These are phyloP conservation scores for Diploscapter pachys DNA, from an alignment of 1,140 invertebrate genomes.

Conservation along the genomic window DNA sequence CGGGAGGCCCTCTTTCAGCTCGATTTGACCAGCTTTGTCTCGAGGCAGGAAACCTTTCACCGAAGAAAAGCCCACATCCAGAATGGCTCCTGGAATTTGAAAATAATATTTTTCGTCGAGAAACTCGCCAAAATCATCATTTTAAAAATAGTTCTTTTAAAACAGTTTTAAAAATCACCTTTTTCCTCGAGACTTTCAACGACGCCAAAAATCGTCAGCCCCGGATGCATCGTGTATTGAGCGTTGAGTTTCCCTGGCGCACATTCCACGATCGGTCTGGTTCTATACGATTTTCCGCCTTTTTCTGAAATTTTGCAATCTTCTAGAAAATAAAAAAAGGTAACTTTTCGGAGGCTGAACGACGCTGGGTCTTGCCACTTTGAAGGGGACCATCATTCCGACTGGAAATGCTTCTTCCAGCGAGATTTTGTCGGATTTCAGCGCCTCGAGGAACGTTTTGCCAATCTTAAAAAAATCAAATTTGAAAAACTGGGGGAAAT, in stretches of 20 bases:
- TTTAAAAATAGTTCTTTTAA: constrained; percentile 5
- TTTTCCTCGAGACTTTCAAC: constrained; percentile 53
- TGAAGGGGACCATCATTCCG: constrained; percentile 48
- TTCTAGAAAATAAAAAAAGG: background rate
- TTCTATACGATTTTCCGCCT: constrained; percentile 8
- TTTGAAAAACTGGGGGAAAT: constrained; percentile 5
- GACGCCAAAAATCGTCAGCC: constrained; percentile 44
- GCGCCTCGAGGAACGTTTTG: constrained; percentile 32
- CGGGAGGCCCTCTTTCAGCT: constrained; percentile 44
- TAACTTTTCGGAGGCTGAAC: constrained; percentile 16
- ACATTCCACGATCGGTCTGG: constrained; percentile 31
- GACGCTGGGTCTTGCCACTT: constrained; percentile 27
- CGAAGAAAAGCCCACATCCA: constrained; percentile 45
- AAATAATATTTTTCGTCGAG: constrained; percentile 26
- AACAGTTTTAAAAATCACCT: constrained; percentile 27
- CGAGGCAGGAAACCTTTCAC: constrained; percentile 43
- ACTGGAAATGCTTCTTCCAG: constrained; percentile 50
- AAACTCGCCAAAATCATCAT: constrained; percentile 7
- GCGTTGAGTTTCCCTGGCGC: constrained; percentile 46
- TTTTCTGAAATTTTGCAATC: constrained; percentile 18
- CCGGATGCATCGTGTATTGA: constrained; percentile 36
- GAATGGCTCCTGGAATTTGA: constrained; percentile 36
- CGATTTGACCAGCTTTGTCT: constrained; percentile 37
- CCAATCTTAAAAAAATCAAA: constrained; percentile 30
- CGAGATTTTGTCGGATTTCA: constrained; percentile 30